Percentiles rank a stretch among this genome's conserved stretches.
phyloP scores from a whole-genome alignment of 1,140 invertebrate genomes.

The Amphibalanus amphitrite region DNA sequence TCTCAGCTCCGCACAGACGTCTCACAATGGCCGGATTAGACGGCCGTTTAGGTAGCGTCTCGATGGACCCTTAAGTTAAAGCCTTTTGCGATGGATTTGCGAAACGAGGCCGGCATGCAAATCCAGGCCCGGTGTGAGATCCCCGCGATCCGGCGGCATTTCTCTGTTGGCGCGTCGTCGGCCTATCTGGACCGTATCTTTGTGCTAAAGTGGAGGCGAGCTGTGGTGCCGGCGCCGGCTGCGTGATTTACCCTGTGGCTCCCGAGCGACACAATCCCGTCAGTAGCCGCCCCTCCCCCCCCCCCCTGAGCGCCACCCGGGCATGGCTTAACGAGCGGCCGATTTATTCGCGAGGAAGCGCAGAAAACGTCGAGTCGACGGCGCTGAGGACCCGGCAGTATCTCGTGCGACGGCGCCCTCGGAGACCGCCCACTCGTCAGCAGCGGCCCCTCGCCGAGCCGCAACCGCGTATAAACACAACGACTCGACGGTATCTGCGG shows the following conservation, averaged over 20 bases:
- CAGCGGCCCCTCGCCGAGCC: background rate
- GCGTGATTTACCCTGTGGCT: too few relatives aligned
- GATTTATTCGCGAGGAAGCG: background rate
- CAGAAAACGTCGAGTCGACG: background rate
- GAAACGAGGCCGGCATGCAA: background rate
- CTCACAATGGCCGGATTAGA: background rate
- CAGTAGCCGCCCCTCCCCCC: too few relatives aligned
- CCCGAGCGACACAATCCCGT: too few relatives aligned
- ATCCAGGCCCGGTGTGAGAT: background rate
- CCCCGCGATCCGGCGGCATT: background rate
- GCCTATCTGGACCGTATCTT: too few relatives aligned
- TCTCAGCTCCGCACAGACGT: too few relatives aligned
- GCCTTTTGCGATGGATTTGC: background rate
- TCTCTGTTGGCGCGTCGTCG: background rate
- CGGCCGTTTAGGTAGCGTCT: slow-evolving; percentile 1
- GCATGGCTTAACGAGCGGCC: background rate
- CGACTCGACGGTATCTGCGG: background rate
- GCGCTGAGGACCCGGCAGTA: background rate
- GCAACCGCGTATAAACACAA: slow-evolving; percentile 1
- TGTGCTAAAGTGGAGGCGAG: too few relatives aligned
- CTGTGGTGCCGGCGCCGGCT: too few relatives aligned
- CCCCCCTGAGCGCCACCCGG: too few relatives aligned
- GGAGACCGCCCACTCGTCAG: background rate
- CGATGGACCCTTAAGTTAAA: background rate
- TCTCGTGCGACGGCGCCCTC: background rate